These are phyloP conservation scores for Spicauda simplicius DNA, from an alignment of 2,888 invertebrate species.

Conservation along the genomic window DNA sequence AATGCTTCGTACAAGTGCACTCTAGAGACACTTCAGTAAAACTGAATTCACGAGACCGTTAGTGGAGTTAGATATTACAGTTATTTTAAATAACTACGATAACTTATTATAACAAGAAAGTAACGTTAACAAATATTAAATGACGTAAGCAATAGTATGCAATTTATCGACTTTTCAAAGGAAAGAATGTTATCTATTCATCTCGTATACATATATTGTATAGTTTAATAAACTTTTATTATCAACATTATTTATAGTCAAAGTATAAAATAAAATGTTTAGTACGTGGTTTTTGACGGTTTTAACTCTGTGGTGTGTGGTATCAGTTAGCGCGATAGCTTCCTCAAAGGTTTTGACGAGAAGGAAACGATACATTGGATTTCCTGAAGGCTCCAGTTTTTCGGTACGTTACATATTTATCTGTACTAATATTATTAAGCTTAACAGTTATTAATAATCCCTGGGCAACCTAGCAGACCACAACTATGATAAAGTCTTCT, in stretches of 20 bases:
- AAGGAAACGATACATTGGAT: slow-evolving; percentile 86
- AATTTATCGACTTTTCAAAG: too few species aligned
- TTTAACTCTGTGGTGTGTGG: neutral
- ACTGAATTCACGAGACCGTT: neutral
- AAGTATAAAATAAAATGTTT: neutral
- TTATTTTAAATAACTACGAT: too few species aligned
- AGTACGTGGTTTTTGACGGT: neutral
- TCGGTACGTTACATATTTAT: slow-evolving; percentile 78
- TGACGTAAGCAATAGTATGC: too few species aligned
- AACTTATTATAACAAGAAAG: too few species aligned
- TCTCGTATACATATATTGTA: too few species aligned
- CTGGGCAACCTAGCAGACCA: neutral
- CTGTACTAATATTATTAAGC: neutral
- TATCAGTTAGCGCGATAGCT: neutral
- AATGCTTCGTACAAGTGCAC: neutral
- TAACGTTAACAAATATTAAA: too few species aligned
- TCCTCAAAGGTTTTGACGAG: slow-evolving; percentile 77
- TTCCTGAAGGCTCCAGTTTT: slow-evolving; percentile 89
- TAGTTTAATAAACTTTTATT: too few species aligned
- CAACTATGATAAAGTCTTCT: too few species aligned
- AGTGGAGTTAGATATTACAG: too few species aligned
- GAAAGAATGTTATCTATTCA: too few species aligned
- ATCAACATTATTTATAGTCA: too few species aligned
- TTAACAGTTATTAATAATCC: too few species aligned
- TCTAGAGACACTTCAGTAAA: slow-evolving; percentile 15